phyloP scores from a whole-genome alignment of 1,140 invertebrate species.

The Caenorhabditis latens region DNA sequence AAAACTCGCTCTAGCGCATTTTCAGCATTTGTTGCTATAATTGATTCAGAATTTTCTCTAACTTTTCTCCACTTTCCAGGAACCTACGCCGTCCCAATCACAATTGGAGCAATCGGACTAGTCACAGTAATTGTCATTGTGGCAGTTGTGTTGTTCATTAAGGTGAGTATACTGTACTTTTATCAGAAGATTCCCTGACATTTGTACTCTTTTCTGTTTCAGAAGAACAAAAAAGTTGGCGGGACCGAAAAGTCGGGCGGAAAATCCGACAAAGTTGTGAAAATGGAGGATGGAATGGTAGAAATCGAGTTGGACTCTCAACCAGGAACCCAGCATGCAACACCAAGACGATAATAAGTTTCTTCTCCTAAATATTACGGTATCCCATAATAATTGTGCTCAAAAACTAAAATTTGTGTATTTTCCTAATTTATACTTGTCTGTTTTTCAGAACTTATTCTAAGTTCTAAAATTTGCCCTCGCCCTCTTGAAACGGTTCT shows the following conservation, averaged over 20 bases:
- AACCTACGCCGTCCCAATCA: slow-evolving; percentile 35
- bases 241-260: slow-evolving; percentile 7
- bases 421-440: not conserved
- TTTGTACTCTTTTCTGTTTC: not conserved
- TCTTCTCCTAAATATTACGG: not conserved
- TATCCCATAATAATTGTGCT: slow-evolving; percentile 16
- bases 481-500: not conserved
- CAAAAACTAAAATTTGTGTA: not conserved
- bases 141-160: slow-evolving; percentile 62
- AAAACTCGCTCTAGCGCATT: too few species aligned
- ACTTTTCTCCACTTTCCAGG: not conserved
- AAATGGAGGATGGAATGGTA: slow-evolving; percentile 62
- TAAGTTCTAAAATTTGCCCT: not conserved
- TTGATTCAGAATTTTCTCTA: too few species aligned
- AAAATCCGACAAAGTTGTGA: slow-evolving; percentile 49
- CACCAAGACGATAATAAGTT: not conserved
- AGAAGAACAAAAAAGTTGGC: slow-evolving; percentile 57
- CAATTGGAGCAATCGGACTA: slow-evolving; percentile 44
- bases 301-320: slow-evolving; percentile 61
- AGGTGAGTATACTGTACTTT: slow-evolving; percentile 38
- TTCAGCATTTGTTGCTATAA: too few species aligned
- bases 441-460: not conserved
- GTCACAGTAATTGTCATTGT: slow-evolving; percentile 58
- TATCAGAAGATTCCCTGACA: not conserved
- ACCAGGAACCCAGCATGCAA: slow-evolving; percentile 6